Evolutionary conservation across 2,888 invertebrate genomes (phyloP), one percentile per base, ranked within the genome.

Genomic region (Nasonia oneida): DNA sequence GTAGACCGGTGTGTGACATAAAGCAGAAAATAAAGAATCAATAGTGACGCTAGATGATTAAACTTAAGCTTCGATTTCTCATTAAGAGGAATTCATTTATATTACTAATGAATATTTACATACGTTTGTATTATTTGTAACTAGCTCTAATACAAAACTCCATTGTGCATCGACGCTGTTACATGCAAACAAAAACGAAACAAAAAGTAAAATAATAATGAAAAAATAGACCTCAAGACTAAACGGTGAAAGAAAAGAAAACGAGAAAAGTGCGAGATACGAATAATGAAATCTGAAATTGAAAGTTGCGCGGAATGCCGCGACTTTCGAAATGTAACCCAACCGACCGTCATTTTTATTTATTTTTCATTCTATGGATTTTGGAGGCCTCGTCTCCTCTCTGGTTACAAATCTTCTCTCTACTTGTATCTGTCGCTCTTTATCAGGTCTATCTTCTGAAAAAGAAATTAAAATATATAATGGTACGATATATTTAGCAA

Each of bases 81-180:
- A 89, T 87, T 91, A 91, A 90, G 91, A 90, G 90, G 89, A 91
- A 91, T 88, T 90, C 77, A 90, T 92, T 91, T 91, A 76, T 83
- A 91, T 91, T 90, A 89, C 90, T 92, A 89, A 92, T 87, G 89
- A 82, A 91, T 92, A 92, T 93, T 92, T 92, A 92, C 91, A 92
- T 92, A 92, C 90, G 91, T 93, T 93, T 93, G 91, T 93, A 93
- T 93, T 92, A 91, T 93, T 93, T 92, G 90, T 92, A 93, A 90
- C 91, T 92, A 92, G 92, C 88, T 91, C 91, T 93, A 93, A 93
- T 93, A 92, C 92, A 92, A 93, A 93, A 92, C 92, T 93, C 91
- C 91, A 91, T 89, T 91, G 89, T 90, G 90, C 90, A 91, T 91
- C 89, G 91, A 91, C 88, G 83, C 87, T 86, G 86, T 87, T 89